A percentile compares a stretch with the other conserved stretches of the same genome.
Conservation (phyloP, 2,888 invertebrate species). For the Tipula confusa region DNA sequence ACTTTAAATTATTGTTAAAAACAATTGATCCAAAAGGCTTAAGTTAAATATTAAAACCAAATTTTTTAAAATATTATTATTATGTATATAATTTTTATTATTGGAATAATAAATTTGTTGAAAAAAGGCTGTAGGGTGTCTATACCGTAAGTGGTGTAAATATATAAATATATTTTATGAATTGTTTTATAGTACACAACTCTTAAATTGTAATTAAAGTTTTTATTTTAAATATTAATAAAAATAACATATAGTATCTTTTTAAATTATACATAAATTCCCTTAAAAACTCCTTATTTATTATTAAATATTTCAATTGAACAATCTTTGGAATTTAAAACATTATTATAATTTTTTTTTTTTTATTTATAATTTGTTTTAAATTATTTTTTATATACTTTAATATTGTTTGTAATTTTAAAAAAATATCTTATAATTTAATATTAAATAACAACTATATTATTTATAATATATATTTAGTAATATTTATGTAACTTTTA, state of each 20-base stretch:
- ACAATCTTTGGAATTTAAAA: slow-evolving; percentile 20
- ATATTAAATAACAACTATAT: not conserved
- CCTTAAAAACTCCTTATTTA: not conserved
- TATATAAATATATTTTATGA: not conserved
- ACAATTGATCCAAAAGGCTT: too few species aligned
- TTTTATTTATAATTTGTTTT: not conserved
- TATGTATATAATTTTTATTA: not conserved
- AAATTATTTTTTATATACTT: not conserved
- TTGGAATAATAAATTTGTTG: slow-evolving; percentile 20
- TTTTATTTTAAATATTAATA: not conserved
- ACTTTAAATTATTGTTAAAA: too few species aligned
- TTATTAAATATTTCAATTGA: not conserved
- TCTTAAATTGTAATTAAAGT: not conserved
- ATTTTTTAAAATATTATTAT: not conserved
- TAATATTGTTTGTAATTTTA: not conserved
- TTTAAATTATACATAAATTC: slow-evolving; percentile 1
- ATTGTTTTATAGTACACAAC: not conserved
- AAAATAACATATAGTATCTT: not conserved
- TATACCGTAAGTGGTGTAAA: not conserved
- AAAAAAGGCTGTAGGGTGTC: slow-evolving; percentile 9
- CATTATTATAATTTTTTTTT: not conserved
- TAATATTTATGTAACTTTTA: not conserved
- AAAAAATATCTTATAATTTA: not conserved
- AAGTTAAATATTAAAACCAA: not conserved
- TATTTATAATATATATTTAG: not conserved